Evolutionary conservation across 2,797 vertebrate species (phyloP).

Genomic region (Megaceryle alcyon): DNA sequence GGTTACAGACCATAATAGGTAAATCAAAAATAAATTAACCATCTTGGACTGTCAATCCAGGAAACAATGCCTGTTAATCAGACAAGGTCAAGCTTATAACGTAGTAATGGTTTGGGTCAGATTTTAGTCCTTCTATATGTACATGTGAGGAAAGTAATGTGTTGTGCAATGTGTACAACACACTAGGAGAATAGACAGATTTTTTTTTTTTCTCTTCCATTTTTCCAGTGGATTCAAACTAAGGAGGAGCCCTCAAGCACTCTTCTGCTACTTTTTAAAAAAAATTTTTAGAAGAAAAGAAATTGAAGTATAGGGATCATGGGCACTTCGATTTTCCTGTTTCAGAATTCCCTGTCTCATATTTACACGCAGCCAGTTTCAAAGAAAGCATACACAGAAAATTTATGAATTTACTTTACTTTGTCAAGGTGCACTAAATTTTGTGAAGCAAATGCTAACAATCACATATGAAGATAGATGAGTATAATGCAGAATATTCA

Average conservation of each 20-base stretch:
- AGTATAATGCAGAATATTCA: background rate
- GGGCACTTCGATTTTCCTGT: background rate
- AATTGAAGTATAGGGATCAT: background rate
- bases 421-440: background rate
- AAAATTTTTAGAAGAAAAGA: background rate
- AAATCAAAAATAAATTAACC: background rate
- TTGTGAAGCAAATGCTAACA: background rate
- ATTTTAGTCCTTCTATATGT: background rate
- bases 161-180: background rate
- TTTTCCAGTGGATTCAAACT: background rate
- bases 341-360: background rate
- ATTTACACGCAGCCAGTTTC: background rate
- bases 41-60: background rate
- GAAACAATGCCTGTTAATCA: background rate
- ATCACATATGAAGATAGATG: background rate
- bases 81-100: background rate
- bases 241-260: background rate
- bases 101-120: background rate
- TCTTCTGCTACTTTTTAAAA: background rate
- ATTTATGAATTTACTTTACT: background rate
- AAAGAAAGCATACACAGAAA: background rate
- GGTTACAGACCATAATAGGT: background rate
- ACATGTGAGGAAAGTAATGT: background rate
- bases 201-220: background rate
- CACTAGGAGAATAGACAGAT: background rate